phyloP scores from a whole-genome alignment of 1,140 invertebrate genomes.

The Sminthurinus signatus region DNA sequence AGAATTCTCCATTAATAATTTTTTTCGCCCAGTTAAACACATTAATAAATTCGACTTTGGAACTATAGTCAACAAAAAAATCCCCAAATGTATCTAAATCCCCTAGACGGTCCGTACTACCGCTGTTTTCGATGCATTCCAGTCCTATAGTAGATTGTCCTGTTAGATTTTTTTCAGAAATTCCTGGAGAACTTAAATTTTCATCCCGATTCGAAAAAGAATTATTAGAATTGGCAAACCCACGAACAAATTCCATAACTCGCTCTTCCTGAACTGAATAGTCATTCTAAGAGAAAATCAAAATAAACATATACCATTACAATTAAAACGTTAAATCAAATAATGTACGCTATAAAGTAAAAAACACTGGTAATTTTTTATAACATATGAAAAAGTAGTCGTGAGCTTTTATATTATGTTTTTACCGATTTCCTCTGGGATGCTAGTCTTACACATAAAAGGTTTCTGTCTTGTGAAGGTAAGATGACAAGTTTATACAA shows the following conservation, averaged over 20 bases:
- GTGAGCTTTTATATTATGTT: background rate
- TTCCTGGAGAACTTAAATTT: background rate
- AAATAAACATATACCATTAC: background rate
- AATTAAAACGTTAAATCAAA: background rate
- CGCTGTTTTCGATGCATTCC: background rate
- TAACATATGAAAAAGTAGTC: background rate
- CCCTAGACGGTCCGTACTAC: no score
- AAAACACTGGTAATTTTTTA: background rate
- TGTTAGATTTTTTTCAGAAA: background rate
- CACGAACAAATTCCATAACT: constrained; percentile 26
- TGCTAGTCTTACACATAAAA: background rate
- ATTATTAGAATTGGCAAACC: constrained; percentile 3
- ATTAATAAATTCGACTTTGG: constrained; percentile 12
- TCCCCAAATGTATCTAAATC: background rate
- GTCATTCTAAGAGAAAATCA: constrained; percentile 15
- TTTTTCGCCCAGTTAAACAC: background rate
- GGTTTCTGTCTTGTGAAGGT: background rate
- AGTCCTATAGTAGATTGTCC: background rate
- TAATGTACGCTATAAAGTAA: background rate
- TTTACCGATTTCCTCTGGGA: background rate
- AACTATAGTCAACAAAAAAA: constrained; percentile 9
- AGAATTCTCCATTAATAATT: constrained; percentile 3
- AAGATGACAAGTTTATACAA: background rate
- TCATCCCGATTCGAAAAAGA: background rate
- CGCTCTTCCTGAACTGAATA: constrained; percentile 18